Evolutionary conservation across 1,140 invertebrate genomes (phyloP).

Genomic region (Diorhabda elongata): DNA sequence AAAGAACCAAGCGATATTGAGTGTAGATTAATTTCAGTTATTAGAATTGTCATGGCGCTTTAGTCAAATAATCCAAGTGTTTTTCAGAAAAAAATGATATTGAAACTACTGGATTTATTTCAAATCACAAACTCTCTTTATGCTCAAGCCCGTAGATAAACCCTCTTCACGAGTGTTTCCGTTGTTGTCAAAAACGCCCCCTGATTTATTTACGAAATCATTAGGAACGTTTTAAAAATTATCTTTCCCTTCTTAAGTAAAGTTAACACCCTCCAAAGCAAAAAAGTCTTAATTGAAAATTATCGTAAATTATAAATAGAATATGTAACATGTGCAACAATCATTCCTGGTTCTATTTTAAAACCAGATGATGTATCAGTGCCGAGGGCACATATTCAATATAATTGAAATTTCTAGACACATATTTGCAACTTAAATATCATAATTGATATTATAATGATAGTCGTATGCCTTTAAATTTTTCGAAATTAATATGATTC

Average conservation of each 20-base stretch:
- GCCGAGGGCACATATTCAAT: not conserved
- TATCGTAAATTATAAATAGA: not conserved
- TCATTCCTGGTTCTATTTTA: not conserved
- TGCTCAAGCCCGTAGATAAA: too few relatives aligned
- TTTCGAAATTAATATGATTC: too few relatives aligned
- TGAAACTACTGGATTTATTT: too few relatives aligned
- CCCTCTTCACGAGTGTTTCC: too few relatives aligned
- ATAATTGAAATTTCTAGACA: not conserved
- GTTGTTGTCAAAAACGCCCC: not conserved
- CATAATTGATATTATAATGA: too few relatives aligned
- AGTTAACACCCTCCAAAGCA: not conserved
- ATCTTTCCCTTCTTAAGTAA: not conserved
- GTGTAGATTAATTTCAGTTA: too few relatives aligned
- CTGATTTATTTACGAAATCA: not conserved
- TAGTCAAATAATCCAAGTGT: too few relatives aligned
- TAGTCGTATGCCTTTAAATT: too few relatives aligned
- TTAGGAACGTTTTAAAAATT: not conserved
- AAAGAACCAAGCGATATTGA: too few relatives aligned
- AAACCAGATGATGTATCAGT: not conserved
- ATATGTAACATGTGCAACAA: not conserved
- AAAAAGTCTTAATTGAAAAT: not conserved
- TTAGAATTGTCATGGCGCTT: too few relatives aligned
- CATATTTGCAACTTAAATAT: not conserved
- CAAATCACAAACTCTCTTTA: too few relatives aligned
- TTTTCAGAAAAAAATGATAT: too few relatives aligned